phyloP scores from a whole-genome alignment of 1,140 invertebrate species.

The Trachymyrmex cornetzi region DNA sequence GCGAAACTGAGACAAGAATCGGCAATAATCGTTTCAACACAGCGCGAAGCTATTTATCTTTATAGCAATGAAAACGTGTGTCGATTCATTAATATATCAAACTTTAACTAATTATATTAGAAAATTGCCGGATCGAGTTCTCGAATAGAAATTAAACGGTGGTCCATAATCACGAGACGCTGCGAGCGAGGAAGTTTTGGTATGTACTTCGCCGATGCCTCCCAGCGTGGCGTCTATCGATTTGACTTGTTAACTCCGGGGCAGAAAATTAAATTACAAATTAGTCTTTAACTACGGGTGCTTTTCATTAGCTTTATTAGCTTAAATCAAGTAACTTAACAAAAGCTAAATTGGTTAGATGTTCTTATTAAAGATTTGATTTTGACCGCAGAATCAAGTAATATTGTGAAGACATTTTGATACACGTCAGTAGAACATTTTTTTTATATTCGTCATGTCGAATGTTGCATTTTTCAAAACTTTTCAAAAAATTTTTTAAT shows the following conservation, averaged over 20 bases:
- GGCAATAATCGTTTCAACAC: background rate
- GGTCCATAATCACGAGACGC: slow-evolving; percentile 16
- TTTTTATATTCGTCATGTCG: background rate
- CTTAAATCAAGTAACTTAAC: slow-evolving; percentile 17
- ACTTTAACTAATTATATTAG: slow-evolving; percentile 15
- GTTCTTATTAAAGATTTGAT: background rate
- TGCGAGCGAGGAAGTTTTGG: slow-evolving; percentile 1
- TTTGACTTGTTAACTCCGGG: slow-evolving; percentile 43
- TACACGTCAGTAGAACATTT: background rate
- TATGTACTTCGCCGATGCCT: slow-evolving; percentile 19
- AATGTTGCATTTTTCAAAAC: background rate
- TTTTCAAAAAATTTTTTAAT: background rate
- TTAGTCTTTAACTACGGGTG: slow-evolving; percentile 27
- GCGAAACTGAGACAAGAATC: background rate
- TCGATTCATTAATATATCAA: background rate
- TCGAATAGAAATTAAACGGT: slow-evolving; percentile 7
- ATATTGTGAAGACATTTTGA: background rate
- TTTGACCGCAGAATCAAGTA: background rate
- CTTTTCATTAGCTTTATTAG: slow-evolving; percentile 35
- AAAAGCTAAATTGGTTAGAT: slow-evolving; percentile 8
- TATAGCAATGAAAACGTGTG: background rate
- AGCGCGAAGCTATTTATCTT: slow-evolving; percentile 11
- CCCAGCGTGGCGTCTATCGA: slow-evolving; percentile 45
- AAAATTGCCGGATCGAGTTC: background rate
- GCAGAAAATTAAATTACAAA: slow-evolving; percentile 47